Evolutionary conservation across 2,797 vertebrate genomes (phyloP).

Genomic region (Lerista edwardsae): DNA sequence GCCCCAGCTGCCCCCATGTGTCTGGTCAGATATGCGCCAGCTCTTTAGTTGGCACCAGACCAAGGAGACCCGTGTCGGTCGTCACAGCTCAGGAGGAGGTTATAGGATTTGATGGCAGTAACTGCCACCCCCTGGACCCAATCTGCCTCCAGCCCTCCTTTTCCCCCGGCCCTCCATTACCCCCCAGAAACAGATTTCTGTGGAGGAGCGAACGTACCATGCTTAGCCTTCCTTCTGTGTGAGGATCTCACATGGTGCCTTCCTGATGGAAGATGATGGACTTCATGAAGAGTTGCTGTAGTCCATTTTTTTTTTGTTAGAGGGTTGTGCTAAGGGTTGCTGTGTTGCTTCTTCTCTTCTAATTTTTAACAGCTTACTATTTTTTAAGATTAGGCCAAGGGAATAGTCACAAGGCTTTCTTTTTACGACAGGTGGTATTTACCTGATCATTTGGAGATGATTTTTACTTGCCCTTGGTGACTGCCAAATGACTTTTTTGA

Average conservation of each 20-base stretch:
- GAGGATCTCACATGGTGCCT: rapidly evolving
- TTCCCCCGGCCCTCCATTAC: too few species aligned
- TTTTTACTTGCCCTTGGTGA: neutral
- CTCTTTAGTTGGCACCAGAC: too few species aligned
- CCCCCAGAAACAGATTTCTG: too few species aligned
- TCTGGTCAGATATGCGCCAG: too few species aligned
- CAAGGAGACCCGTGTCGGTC: too few species aligned
- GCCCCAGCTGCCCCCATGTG: too few species aligned
- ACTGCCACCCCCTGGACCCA: too few species aligned
- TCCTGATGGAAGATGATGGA: neutral
- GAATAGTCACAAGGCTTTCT: too few species aligned
- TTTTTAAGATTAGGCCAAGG: too few species aligned
- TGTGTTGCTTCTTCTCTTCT: neutral
- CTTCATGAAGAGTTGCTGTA: neutral
- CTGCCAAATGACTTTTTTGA: neutral
- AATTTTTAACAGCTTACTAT: neutral
- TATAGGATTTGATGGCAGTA: too few species aligned
- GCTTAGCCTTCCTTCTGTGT: neutral
- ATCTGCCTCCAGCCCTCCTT: too few species aligned
- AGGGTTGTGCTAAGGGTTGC: neutral
- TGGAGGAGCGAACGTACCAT: neutral
- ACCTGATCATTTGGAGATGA: neutral
- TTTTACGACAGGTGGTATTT: neutral
- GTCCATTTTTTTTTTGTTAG: neutral
- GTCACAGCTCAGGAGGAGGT: too few species aligned